Percentiles rank a stretch among this genome's conserved stretches.
phyloP scores from a whole-genome alignment of 2,888 invertebrate species.

The Colostygia pectinataria region DNA sequence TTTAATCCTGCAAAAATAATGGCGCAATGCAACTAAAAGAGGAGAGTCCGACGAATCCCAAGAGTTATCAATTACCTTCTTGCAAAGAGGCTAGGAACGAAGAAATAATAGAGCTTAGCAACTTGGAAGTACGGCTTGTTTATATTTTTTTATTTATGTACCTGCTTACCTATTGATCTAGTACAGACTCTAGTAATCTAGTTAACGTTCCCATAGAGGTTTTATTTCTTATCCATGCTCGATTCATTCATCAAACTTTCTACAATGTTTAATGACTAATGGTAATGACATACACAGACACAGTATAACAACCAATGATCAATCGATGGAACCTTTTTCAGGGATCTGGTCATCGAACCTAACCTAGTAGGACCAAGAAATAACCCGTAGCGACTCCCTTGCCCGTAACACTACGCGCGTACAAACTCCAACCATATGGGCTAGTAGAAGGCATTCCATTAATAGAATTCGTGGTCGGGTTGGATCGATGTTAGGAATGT shows the following conservation, averaged over 20 bases:
- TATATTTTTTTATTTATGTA: no score
- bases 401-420: not conserved
- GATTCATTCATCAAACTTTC: no score
- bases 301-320: no score
- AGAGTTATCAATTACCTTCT: slow-evolving; percentile 46
- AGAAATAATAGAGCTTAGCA: not conserved
- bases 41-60: slow-evolving; percentile 39
- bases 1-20: slow-evolving; percentile 56
- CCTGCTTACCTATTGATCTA: no score
- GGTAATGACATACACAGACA: no score
- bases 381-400: not conserved
- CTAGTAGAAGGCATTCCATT: slow-evolving; percentile 1
- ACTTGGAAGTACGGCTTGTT: not conserved
- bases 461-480: slow-evolving; percentile 13
- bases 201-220: no score
- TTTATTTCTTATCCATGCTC: no score
- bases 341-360: not conserved
- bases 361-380: not conserved
- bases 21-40: slow-evolving; percentile 40
- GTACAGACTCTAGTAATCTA: no score
- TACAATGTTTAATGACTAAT: no score
- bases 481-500: slow-evolving; percentile 18
- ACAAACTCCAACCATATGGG: not conserved
- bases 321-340: no score
- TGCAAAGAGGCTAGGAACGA: slow-evolving; percentile 17